A percentile compares a stretch with the other conserved stretches of the same genome.
These are phyloP conservation scores for Heterohyrax brucei DNA, from an alignment of 2,797 vertebrate genomes.

Conservation along the genomic window DNA sequence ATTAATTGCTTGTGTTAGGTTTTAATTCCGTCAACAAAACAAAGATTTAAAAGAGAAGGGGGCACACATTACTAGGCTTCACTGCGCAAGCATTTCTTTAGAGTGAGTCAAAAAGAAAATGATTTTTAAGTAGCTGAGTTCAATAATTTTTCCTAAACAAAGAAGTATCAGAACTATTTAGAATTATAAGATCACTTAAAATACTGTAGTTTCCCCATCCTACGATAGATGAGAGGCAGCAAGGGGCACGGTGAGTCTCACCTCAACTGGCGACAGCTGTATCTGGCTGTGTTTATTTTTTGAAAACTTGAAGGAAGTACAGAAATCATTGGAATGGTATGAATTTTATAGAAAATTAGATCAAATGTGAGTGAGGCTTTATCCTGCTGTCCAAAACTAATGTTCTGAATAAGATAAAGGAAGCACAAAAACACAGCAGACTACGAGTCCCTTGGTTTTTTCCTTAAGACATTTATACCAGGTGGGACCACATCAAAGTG, in stretches of 20 bases:
- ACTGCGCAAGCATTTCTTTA: background rate
- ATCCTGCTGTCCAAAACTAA: constrained; percentile 67
- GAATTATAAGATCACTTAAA: background rate
- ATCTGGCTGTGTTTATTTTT: constrained; percentile 61
- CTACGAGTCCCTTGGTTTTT: background rate
- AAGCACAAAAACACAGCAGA: constrained; percentile 16
- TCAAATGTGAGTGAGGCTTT: constrained; percentile 51
- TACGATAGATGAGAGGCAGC: background rate
- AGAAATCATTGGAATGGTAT: background rate
- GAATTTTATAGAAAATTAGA: constrained; percentile 61
- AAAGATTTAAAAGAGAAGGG: constrained; percentile 5
- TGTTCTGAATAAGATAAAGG: constrained; percentile 74
- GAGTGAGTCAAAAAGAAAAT: constrained; percentile 6
- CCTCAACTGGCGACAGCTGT: background rate
- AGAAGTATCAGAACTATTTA: constrained; percentile 18
- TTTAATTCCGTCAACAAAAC: background rate
- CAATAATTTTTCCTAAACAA: background rate
- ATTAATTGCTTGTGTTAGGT: background rate
- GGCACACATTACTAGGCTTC: background rate
- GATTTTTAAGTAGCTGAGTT: constrained; percentile 8
- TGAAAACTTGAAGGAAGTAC: constrained; percentile 64
- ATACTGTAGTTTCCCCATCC: background rate
- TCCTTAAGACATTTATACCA: constrained; percentile 1
- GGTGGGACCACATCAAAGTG: background rate
- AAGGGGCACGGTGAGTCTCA: background rate